Conservation (phyloP, 35 echinoderm and acorn worm genomes). For the Apostichopus parvimensis region DNA sequence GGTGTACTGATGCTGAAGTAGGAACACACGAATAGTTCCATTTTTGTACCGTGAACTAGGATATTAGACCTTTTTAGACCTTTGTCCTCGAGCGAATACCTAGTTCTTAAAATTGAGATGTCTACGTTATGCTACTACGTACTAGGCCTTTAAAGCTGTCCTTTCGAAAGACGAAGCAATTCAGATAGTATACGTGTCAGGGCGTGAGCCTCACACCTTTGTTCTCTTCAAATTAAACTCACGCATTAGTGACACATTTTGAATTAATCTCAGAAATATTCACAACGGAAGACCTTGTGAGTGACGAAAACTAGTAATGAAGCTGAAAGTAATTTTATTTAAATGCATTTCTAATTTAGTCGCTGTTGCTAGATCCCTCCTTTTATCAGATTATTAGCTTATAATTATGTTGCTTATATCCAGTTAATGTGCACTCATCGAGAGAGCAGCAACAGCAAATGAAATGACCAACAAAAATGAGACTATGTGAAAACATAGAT, state of each 20-base stretch:
- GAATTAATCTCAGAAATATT: background rate
- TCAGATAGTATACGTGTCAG: background rate
- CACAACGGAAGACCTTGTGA: conserved; percentile 11
- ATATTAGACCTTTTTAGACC: no score
- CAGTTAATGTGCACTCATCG: background rate
- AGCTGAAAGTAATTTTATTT: background rate
- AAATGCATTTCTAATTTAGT: conserved; percentile 11
- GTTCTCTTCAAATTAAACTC: conserved; percentile 8
- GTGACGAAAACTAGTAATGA: conserved; percentile 3
- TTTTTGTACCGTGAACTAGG: no score
- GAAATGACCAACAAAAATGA: background rate
- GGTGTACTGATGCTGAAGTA: no score
- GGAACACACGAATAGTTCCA: no score
- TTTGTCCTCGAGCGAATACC: no score
- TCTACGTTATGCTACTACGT: background rate
- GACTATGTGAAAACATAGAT: background rate
- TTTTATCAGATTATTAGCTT: conserved; percentile 20
- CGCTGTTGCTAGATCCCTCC: background rate
- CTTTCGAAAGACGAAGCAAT: background rate
- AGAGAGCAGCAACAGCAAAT: background rate
- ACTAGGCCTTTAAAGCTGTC: background rate
- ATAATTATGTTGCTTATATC: background rate
- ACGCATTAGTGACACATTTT: conserved; percentile 18
- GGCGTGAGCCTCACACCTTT: background rate
- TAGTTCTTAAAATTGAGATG: no score